Evolutionary conservation across 2,888 invertebrate genomes (phyloP).

Genomic region (Hirtodrosophila confusa): DNA sequence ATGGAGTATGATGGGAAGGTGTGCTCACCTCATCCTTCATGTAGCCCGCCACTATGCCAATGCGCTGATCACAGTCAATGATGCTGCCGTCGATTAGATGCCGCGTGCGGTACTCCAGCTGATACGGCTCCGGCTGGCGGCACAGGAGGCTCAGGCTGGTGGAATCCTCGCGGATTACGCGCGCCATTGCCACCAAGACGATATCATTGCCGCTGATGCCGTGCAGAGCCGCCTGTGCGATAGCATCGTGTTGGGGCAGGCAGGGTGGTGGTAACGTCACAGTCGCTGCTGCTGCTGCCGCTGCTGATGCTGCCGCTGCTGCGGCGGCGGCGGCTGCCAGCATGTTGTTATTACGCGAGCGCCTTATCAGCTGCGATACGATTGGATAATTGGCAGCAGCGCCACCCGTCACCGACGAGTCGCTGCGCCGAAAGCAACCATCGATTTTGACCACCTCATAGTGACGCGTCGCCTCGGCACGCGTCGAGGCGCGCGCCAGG

Average conservation of each 20-base stretch:
- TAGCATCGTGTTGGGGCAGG: constrained; percentile 78
- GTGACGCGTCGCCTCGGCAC: constrained; percentile 88
- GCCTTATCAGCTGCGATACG: constrained; percentile 84
- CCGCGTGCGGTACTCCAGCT: constrained; percentile 94
- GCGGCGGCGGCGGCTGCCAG: constrained; percentile 70
- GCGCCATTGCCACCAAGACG: constrained; percentile 90
- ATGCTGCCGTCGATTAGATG: constrained; percentile 95
- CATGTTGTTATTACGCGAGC: constrained; percentile 83
- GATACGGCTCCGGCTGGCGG: constrained; percentile 88
- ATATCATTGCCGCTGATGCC: constrained; percentile 87
- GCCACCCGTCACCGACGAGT: constrained; percentile 84
- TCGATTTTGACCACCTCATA: constrained; percentile 90
- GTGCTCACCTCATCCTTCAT: constrained; percentile 92
- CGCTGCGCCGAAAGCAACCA: constrained; percentile 87
- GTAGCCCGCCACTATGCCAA: constrained; percentile 94
- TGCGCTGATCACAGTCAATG: constrained; percentile 95
- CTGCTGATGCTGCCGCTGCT: constrained; percentile 60
- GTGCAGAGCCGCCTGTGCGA: constrained; percentile 85
- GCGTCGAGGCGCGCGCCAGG: constrained; percentile 88
- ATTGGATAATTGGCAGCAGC: constrained; percentile 85
- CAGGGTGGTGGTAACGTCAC: constrained; percentile 64
- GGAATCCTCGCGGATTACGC: constrained; percentile 87
- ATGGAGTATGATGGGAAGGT: too few relatives aligned
- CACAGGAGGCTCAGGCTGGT: constrained; percentile 86
- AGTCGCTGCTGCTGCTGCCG: constrained; percentile 32